Evolutionary conservation across 2,888 invertebrate genomes (phyloP), one percentile per base, ranked within the genome.

Genomic region (Rotaria macrura): DNA sequence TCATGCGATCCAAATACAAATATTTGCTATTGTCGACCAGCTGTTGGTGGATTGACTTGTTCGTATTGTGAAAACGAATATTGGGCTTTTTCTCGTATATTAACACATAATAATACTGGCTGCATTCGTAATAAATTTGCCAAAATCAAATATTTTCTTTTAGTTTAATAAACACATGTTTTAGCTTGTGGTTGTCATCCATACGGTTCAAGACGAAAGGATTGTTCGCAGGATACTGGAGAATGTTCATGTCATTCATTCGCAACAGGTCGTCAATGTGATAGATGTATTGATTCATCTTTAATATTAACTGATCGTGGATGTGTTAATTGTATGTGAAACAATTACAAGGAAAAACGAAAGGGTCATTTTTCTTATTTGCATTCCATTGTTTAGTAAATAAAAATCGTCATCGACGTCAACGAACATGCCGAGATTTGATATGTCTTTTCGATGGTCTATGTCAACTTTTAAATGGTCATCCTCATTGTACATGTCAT

Each of bases 131-230:
- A 79, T 79, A 10, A 43, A 4, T 10, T 4, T 4, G 1, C 5
- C 9, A 12, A 79, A 12, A 40, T 12, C 4, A 79, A 43, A n/a
- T 10, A 43, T 1, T 43, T 1, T 14, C 2, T 65, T 65, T 49
- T 17, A 49, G 3, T 12, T 9, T 47, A 47, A 47, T 1, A 17
- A 17, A 17, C 17, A 43, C 5, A 43, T 43, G 6, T 5, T 17
- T 49, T 43, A 79, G 79, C 79, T n/a, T 79, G 79, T 43, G 79
- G 79, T 79, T 79, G 79, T 79, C 40, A 79, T 79, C 79, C 79
- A 10, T 43, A 43, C n/a, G 79, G 79, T n/a, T 40, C 79, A n/a
- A 79, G 14, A n/a, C 43, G 79, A 43, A 40, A 79, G 25, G 79
- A 79, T 79, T 79, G 79, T 43, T 3, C n/a, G 43, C 79, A 79